Percentiles rank a stretch among this genome's conserved stretches.
Evolutionary conservation across 2,797 vertebrate genomes (phyloP).

Genomic region (Falco concolor): DNA sequence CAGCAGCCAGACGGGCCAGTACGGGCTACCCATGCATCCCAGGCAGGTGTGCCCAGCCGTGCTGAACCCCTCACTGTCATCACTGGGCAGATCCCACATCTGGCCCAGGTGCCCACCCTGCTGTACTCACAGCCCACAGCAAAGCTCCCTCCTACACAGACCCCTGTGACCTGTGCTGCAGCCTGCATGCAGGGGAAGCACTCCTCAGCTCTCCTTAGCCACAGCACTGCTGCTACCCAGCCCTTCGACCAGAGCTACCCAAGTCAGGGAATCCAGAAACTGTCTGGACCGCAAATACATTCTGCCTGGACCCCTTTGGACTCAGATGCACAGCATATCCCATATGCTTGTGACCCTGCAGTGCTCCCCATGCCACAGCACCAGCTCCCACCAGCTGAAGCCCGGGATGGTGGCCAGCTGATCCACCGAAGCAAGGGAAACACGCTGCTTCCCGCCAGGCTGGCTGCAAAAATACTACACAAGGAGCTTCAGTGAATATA

Average conservation of each 20-base stretch:
- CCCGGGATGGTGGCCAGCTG: background rate
- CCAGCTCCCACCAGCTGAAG: background rate
- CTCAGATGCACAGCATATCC: background rate
- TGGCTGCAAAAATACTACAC: background rate
- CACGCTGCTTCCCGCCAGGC: background rate
- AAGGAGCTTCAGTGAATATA: background rate
- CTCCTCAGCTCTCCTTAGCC: background rate
- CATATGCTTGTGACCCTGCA: accelerated
- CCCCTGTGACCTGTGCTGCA: background rate
- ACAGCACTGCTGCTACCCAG: background rate
- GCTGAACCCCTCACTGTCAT: background rate
- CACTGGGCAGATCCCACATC: background rate
- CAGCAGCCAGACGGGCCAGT: background rate
- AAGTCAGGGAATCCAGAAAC: background rate
- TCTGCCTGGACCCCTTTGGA: background rate
- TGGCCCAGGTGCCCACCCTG: background rate
- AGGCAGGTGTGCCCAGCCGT: background rate
- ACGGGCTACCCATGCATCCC: background rate
- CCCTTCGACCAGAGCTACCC: background rate
- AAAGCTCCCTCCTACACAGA: background rate
- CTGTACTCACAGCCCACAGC: background rate
- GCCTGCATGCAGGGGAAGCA: background rate
- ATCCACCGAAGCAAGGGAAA: background rate
- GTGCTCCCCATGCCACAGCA: background rate
- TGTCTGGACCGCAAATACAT: too few relatives aligned